phyloP scores from a whole-genome alignment of 2,888 invertebrate genomes.

The Tenthredo amoena region DNA sequence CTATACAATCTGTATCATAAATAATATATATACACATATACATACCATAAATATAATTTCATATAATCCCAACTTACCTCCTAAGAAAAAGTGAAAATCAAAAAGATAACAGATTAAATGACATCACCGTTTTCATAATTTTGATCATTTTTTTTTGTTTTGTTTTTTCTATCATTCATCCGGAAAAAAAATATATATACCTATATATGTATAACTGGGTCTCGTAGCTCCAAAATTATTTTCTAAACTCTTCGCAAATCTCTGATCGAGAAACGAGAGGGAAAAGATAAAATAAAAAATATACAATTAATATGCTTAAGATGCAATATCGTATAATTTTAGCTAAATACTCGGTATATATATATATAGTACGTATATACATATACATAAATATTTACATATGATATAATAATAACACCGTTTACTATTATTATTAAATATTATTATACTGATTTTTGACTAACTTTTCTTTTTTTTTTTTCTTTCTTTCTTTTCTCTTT shows the following conservation, averaged over 20 bases:
- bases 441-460: not conserved
- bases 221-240: not conserved
- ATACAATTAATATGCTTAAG: not conserved
- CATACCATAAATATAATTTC: not conserved
- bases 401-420: not conserved
- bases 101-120: not conserved
- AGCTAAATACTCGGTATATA: not conserved
- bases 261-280: not conserved
- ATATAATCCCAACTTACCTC: conserved; percentile 35
- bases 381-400: not conserved
- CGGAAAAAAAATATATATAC: not conserved
- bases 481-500: not conserved
- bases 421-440: conserved; percentile 8
- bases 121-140: not conserved
- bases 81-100: not conserved
- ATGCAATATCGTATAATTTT: not conserved
- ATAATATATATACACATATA: not conserved
- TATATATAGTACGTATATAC: not conserved
- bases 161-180: not conserved
- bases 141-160: not conserved
- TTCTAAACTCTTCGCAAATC: not conserved
- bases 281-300: not conserved
- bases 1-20: not conserved
- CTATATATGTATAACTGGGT: no score
- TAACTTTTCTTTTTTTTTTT: not conserved